Evolutionary conservation across 2,797 vertebrate species (phyloP).

Genomic region (Thamnophis elegans): DNA sequence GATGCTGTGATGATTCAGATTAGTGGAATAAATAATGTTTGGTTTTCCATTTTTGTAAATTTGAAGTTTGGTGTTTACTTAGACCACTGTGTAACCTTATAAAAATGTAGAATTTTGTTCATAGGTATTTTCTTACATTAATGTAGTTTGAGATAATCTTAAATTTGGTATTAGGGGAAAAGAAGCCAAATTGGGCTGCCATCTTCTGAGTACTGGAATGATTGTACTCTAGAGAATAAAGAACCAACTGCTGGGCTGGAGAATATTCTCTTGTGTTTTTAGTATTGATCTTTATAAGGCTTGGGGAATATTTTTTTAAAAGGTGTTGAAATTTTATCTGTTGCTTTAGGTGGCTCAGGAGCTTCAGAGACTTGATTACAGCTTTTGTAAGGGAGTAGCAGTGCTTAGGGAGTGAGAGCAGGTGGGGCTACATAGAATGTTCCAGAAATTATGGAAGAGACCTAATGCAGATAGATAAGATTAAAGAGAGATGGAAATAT

Average conservation of each 20-base stretch:
- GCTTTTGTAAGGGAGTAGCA: not conserved
- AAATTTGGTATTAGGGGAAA: not conserved
- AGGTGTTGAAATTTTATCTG: not conserved
- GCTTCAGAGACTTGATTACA: not conserved
- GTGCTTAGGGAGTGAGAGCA: not conserved
- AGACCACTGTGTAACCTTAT: not conserved
- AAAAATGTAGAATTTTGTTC: not conserved
- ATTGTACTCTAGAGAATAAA: not conserved
- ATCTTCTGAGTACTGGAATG: not conserved
- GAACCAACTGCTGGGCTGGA: not conserved
- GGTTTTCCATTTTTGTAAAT: not conserved
- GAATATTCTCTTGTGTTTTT: not conserved
- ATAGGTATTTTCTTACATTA: not conserved
- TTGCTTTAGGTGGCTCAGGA: not conserved
- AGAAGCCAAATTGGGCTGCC: not conserved
- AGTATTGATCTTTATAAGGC: not conserved
- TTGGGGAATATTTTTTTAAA: not conserved
- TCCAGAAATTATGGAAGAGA: not conserved
- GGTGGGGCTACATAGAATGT: not conserved
- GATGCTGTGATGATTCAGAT: not conserved
- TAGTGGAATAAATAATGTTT: not conserved
- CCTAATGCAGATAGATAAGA: not conserved
- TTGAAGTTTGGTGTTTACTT: not conserved
- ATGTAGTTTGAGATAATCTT: not conserved
- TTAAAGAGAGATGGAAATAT: not conserved